These are phyloP conservation scores for Drosophila orena DNA, from an alignment of 1,140 invertebrate genomes.

Conservation along the genomic window DNA sequence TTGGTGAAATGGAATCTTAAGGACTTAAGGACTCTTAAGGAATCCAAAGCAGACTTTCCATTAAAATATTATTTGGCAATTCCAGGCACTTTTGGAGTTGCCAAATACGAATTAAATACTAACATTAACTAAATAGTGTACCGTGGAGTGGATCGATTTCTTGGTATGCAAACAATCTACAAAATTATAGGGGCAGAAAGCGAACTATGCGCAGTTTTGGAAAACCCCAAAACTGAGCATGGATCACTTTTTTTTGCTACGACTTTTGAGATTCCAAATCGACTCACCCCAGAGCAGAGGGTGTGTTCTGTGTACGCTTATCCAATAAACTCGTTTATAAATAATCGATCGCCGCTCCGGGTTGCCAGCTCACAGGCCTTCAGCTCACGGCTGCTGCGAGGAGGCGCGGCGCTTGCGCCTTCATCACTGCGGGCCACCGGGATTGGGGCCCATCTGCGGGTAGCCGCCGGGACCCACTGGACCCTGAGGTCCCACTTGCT, in stretches of 20 bases:
- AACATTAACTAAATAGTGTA: conserved; percentile 5
- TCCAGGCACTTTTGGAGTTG: not conserved
- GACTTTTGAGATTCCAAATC: not conserved
- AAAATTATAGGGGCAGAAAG: not conserved
- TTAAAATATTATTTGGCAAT: not conserved
- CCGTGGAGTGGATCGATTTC: conserved; percentile 8
- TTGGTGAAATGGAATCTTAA: not conserved
- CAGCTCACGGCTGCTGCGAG: conserved; percentile 61
- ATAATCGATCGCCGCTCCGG: conserved; percentile 41
- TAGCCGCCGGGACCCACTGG: conserved; percentile 62
- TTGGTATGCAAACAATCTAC: not conserved
- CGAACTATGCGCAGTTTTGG: not conserved
- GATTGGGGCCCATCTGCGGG: conserved; percentile 72
- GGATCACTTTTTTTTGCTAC: not conserved
- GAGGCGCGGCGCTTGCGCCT: conserved; percentile 84
- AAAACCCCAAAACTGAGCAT: not conserved
- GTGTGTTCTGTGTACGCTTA: not conserved
- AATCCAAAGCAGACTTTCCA: not conserved
- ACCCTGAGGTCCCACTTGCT: conserved; percentile 70
- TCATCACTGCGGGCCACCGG: conserved; percentile 83
- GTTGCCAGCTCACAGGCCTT: conserved; percentile 25
- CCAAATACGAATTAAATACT: not conserved
- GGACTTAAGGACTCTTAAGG: too few species aligned
- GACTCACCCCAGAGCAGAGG: conserved; percentile 2
- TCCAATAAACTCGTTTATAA: conserved; percentile 7